These are phyloP conservation scores for Cebidichthys violaceus DNA, from an alignment of 2,113 vertebrate genomes.

Conservation along the genomic window DNA sequence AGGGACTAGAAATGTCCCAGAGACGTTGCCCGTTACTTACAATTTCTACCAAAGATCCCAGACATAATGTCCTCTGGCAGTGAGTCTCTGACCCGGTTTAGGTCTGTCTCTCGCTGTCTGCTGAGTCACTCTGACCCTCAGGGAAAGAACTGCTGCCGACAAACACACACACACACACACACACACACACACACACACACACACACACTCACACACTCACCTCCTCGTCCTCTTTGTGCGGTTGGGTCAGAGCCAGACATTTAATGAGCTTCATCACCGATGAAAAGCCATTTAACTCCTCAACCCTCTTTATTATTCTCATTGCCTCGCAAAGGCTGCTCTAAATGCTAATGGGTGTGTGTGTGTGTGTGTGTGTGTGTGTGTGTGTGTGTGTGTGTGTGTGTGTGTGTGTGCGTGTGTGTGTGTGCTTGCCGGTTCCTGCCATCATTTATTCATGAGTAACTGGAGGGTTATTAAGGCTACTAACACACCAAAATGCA, in stretches of 20 bases:
- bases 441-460: slow-evolving; percentile 21
- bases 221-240: not conserved
- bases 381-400: not conserved
- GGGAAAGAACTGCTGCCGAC: not conserved
- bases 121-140: not conserved
- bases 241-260: slow-evolving; percentile 20
- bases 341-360: slow-evolving; percentile 23
- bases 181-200: not conserved
- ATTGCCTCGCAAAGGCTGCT: not conserved
- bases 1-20: not conserved
- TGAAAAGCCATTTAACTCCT: slow-evolving; percentile 41
- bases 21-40: too few relatives aligned
- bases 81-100: not conserved
- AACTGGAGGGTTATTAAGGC: not conserved
- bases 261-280: slow-evolving; percentile 33
- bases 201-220: not conserved
- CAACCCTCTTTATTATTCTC: slow-evolving; percentile 14
- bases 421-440: not conserved
- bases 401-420: not conserved
- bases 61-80: not conserved
- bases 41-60: not conserved
- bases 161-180: not conserved
- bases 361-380: not conserved
- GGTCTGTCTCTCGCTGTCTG: not conserved
- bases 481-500: not conserved